Evolutionary conservation across 2,797 vertebrate species (phyloP).

Genomic region (Cynopterus sphinx): DNA sequence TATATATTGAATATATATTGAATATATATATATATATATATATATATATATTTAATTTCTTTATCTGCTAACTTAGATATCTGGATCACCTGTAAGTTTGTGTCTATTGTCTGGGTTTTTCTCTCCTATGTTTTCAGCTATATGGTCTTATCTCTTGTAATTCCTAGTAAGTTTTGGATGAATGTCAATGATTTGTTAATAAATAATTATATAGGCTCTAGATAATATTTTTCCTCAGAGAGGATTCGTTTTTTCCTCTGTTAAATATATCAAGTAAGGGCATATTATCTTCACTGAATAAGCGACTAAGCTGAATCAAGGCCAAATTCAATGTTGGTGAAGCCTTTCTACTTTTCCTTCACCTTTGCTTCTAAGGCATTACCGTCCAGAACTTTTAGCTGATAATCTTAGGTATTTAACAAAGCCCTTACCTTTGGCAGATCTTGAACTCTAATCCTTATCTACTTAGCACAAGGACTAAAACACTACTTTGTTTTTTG

Average conservation of each 20-base stretch:
- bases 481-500: neutral
- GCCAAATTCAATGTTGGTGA: neutral
- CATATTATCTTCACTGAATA: neutral
- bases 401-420: neutral
- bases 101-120: neutral
- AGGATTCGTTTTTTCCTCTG: neutral
- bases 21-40: neutral
- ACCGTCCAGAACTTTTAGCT: neutral
- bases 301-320: constrained; percentile 22
- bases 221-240: neutral
- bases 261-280: neutral
- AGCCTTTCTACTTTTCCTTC: neutral
- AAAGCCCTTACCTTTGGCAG: neutral
- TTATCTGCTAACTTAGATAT: neutral
- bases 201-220: constrained; percentile 22
- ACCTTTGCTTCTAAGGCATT: neutral
- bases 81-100: neutral
- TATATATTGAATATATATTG: neutral
- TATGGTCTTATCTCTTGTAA: neutral
- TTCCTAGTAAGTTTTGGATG: constrained; percentile 41
- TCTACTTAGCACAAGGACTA: neutral
- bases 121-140: neutral
- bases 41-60: neutral
- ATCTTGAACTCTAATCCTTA: neutral
- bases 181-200: neutral